Base-by-base conservation (phyloP, 2,113 vertebrate genomes). In the Hemicordylus capensis region DNA sequence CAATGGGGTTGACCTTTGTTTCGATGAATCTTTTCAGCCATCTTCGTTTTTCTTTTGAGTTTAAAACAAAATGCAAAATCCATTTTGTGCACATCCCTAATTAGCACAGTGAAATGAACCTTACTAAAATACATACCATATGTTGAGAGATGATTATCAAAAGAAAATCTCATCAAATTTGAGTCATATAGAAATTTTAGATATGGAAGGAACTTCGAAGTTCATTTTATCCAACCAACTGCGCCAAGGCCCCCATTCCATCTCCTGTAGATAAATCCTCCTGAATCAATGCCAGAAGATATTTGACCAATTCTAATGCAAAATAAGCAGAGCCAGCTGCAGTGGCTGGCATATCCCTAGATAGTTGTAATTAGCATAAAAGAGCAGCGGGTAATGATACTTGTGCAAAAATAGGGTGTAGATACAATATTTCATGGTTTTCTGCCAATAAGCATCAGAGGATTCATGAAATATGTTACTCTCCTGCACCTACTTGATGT, bases 381-480 rank as follows among this genome's bases (percentile, higher is more conserved):
- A 82, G 15, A 82, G 34, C 51, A 51, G 28, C 61, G 24, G 51
- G 42, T 81, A 86, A 81, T 80, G 59, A 74, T 51, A 64, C 15
- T 37, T 85, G 12, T 26, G 58, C 17, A 56, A 86, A 58, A 61
- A 75, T 34, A 46, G 51, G 28, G 54, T 61, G 56, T 56, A 66
- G 17, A 9, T n/a, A 39, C 59, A 61, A 74, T 66, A 75, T 26
- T 70, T 69, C 63, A 82, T 39, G 26, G 31, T 31, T 51, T 63
- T 61, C 44, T 76, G 51, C 51, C 64, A 76, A 69, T 87, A 76
- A 4, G 34, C 54, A 86, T 11, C 39, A 85, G 12, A 82, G 67
- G 75, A 80, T 17, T 76, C 20, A 56, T 15, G 51, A 42, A 75
- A 77, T 82, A 15, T 77, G 85, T 58, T 81, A 0, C 7, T 82